Conservation (phyloP, 2,797 vertebrate species). For the Lutjanus campechanus region DNA sequence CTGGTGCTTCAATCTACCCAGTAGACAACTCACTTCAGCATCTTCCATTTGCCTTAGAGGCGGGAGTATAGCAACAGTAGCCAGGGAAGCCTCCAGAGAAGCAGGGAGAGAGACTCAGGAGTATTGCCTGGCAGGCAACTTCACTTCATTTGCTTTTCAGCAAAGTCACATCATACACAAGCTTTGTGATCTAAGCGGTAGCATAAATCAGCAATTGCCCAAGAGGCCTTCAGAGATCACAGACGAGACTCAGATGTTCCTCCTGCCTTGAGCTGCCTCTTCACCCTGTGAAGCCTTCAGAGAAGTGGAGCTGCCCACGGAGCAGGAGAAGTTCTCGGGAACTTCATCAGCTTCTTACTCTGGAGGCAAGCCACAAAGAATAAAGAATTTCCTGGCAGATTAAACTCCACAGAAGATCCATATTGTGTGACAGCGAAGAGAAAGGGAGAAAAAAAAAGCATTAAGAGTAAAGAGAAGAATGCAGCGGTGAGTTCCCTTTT, state of each 20-base stretch:
- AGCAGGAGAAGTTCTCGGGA: slow-evolving; percentile 9
- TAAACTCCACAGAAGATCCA: slow-evolving; percentile 5
- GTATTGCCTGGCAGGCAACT: slow-evolving; percentile 15
- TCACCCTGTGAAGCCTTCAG: slow-evolving; percentile 4
- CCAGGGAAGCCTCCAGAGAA: slow-evolving; percentile 48
- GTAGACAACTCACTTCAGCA: slow-evolving; percentile 31
- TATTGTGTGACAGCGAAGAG: not conserved
- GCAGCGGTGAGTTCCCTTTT: slow-evolving; percentile 65
- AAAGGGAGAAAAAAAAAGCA: not conserved
- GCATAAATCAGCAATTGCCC: slow-evolving; percentile 22
- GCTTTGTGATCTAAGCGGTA: slow-evolving; percentile 17
- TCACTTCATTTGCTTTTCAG: slow-evolving; percentile 19
- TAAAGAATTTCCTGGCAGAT: slow-evolving; percentile 29
- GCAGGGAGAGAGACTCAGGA: slow-evolving; percentile 39
- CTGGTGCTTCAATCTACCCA: slow-evolving; percentile 41
- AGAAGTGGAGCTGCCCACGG: slow-evolving; percentile 17
- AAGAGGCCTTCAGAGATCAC: slow-evolving; percentile 24
- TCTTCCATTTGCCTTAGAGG: slow-evolving; percentile 65
- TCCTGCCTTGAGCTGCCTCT: slow-evolving; percentile 21
- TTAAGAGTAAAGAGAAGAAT: slow-evolving; percentile 53
- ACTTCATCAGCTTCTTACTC: slow-evolving; percentile 11
- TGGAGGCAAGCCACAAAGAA: slow-evolving; percentile 11
- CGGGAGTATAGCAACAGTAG: slow-evolving; percentile 48
- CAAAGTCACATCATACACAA: slow-evolving; percentile 20
- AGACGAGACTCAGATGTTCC: slow-evolving; percentile 21